A percentile compares a stretch with the other conserved stretches of the same genome.
Evolutionary conservation across 2,113 vertebrate species (phyloP).

Genomic region (Turdus rufiventris): DNA sequence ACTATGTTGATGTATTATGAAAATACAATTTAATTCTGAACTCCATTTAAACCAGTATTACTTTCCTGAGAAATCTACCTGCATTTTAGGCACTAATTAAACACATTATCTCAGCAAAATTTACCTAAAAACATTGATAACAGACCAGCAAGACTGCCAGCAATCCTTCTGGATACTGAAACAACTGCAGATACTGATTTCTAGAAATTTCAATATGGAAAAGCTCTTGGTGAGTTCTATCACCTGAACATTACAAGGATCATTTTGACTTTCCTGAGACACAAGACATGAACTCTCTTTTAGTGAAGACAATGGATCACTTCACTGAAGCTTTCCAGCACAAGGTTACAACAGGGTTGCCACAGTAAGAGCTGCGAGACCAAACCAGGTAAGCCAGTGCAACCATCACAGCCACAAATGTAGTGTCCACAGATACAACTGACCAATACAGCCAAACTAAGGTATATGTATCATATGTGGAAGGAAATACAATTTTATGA

Average conservation of each 20-base stretch:
- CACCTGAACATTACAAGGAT: background rate
- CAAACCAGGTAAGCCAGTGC: accelerated
- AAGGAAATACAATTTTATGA: background rate
- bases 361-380: background rate
- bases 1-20: background rate
- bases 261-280: background rate
- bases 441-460: background rate
- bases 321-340: background rate
- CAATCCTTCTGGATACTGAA: background rate
- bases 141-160: background rate
- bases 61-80: background rate
- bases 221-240: background rate
- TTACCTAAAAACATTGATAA: background rate
- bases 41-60: background rate
- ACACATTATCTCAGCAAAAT: background rate
- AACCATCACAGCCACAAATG: background rate
- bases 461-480: background rate
- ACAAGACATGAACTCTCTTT: background rate
- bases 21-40: background rate
- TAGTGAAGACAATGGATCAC: background rate
- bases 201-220: background rate
- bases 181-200: background rate
- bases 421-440: background rate
- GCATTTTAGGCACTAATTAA: background rate
- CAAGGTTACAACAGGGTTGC: accelerated